Evolutionary conservation across 1,140 invertebrate species (phyloP).

Genomic region (Drosophila sp.): DNA sequence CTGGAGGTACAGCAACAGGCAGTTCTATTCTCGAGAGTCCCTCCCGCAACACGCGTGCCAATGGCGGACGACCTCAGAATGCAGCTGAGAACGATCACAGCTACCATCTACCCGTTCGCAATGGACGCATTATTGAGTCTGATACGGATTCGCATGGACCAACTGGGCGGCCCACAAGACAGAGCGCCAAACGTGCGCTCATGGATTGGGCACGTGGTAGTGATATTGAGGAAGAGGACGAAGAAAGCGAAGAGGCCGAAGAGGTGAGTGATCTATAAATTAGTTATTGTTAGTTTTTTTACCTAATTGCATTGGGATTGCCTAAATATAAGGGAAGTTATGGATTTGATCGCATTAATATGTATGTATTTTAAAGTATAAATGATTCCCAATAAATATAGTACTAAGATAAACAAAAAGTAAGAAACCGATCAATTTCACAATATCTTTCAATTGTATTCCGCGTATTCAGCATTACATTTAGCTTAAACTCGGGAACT

Average conservation of each 20-base stretch:
- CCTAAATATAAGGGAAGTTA: no score
- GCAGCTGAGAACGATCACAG: constrained; percentile 81
- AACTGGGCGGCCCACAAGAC: constrained; percentile 66
- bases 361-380: no score
- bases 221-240: constrained; percentile 67
- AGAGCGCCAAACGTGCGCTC: constrained; percentile 72
- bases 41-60: constrained; percentile 71
- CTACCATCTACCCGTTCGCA: constrained; percentile 78
- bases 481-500: no score
- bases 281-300: no score
- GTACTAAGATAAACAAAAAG: no score
- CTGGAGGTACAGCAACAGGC: constrained; percentile 36
- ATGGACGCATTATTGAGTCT: constrained; percentile 75
- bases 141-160: constrained; percentile 76
- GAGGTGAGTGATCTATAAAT: constrained; percentile 69
- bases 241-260: constrained; percentile 77
- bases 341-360: no score
- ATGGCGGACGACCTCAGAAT: constrained; percentile 55
- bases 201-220: constrained; percentile 75
- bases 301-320: no score
- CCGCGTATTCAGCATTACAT: no score
- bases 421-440: no score
- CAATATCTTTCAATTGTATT: no score
- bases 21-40: constrained; percentile 62
- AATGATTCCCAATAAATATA: no score